Conservation (phyloP, 2,888 invertebrate species). For the Pyrocoelia pectoralis region DNA sequence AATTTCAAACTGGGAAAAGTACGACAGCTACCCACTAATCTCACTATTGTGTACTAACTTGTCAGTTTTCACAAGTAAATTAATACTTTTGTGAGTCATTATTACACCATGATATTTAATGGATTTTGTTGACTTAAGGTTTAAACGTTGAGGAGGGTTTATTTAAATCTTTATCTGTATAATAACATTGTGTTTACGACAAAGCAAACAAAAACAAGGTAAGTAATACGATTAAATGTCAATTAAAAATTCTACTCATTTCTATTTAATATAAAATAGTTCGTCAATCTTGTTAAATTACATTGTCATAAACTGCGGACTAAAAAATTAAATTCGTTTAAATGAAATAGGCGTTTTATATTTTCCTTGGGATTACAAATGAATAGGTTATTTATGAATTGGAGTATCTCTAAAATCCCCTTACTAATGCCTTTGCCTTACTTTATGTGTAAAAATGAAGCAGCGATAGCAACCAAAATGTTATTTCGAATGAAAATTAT, state of each 20-base stretch:
- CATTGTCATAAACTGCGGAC: too few species aligned
- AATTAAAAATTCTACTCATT: too few species aligned
- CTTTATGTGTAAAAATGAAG: neutral
- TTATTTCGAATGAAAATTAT: constrained; percentile 1
- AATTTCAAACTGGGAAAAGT: neutral
- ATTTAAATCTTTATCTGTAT: neutral
- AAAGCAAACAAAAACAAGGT: neutral
- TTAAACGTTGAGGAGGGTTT: constrained; percentile 4
- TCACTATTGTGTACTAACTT: neutral
- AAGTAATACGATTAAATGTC: neutral
- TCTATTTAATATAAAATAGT: neutral
- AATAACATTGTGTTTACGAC: constrained; percentile 4
- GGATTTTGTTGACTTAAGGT: constrained; percentile 11
- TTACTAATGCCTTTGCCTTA: neutral
- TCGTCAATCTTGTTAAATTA: neutral
- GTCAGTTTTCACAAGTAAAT: neutral
- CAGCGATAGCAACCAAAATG: neutral
- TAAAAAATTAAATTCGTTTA: neutral
- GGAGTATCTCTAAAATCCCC: neutral
- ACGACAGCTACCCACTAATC: neutral
- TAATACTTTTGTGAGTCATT: neutral
- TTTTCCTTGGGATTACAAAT: neutral
- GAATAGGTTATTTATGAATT: neutral
- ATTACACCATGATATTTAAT: neutral
- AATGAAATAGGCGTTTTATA: neutral